Base-by-base conservation (phyloP, 1,140 invertebrate species). In the Acromyrmex charruanus region DNA sequence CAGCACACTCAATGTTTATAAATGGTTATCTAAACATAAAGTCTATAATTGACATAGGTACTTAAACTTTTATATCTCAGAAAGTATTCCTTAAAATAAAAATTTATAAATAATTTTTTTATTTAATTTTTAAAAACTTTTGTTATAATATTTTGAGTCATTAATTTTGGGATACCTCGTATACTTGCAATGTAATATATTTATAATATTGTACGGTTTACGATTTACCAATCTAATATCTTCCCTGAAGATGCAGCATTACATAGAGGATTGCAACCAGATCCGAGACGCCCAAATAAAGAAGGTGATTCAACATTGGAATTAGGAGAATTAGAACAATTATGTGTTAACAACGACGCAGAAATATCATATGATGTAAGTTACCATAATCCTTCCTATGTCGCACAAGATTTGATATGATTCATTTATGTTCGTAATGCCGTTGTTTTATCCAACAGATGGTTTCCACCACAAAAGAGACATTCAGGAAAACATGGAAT, bases 401-500 rank as follows among this genome's bases (percentile, higher is more conserved):
- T 65, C 66, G 12, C 2, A 28, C 9, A 18, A 89, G 7, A 68
- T 63, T 21, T n/a, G 14, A 5, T 87, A 10, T 31, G 12, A 77
- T 63, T 18, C 7, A 58, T 18, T 51, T 14, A 65, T 12, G 0
- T 18, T 61, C n/a, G 2, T 58, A 75, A 55, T 31, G 5, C 18
- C 39, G 74, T 68, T 68, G 71, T 89, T 85, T 86, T n/a, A 92
- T 93, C 6, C 9, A 21, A 31, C 90, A 97, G 97, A 96, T 97
- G 91, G 91, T 93, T 77, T 96, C 98, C 80, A 97, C 97, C 91
- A 97, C 97, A 91, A 99, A 99, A 96, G 99, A 99, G 93, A 98
- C 97, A 81, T 99, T 98, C 96, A 97, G 99, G 92, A 99, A 99
- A 96, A 99, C 98, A 58, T 99, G 99, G 99, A 99, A 98, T 96